Percentiles rank a stretch among this genome's conserved stretches.
Conservation (phyloP, 2,797 vertebrate genomes). For the Sardinella longiceps region DNA sequence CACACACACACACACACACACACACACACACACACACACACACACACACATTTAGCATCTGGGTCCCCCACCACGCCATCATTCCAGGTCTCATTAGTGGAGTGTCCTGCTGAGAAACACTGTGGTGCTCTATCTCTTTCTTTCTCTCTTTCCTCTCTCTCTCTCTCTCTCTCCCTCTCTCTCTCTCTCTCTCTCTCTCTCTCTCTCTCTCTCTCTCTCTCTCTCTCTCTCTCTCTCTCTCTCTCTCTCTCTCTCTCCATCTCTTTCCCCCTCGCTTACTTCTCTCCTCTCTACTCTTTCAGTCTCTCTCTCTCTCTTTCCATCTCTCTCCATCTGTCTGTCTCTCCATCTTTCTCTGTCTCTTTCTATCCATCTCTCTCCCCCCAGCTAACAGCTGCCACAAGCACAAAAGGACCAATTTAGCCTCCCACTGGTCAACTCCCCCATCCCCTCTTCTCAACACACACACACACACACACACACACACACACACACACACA, state of each 20-base stretch:
- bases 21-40: conserved; percentile 29
- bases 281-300: background rate
- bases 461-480: conserved; percentile 8
- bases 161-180: conserved; percentile 5
- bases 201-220: background rate
- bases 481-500: background rate
- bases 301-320: background rate
- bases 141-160: background rate
- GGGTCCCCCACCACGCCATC: conserved; percentile 35
- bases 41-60: conserved; percentile 44
- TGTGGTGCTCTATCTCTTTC: background rate
- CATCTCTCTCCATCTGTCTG: background rate
- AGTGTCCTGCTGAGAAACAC: conserved; percentile 27
- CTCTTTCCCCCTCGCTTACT: background rate
- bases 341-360: background rate
- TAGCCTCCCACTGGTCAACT: background rate
- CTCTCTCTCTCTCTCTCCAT: conserved; percentile 24
- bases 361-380: conserved; percentile 2
- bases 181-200: conserved; percentile 14
- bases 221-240: background rate
- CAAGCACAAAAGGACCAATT: conserved; percentile 23
- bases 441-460: background rate
- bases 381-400: background rate
- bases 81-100: conserved; percentile 50
- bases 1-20: background rate